Evolutionary conservation across 2,888 invertebrate species (phyloP), one percentile per base, ranked within the genome.

Genomic region (Gymnocheta viridis): DNA sequence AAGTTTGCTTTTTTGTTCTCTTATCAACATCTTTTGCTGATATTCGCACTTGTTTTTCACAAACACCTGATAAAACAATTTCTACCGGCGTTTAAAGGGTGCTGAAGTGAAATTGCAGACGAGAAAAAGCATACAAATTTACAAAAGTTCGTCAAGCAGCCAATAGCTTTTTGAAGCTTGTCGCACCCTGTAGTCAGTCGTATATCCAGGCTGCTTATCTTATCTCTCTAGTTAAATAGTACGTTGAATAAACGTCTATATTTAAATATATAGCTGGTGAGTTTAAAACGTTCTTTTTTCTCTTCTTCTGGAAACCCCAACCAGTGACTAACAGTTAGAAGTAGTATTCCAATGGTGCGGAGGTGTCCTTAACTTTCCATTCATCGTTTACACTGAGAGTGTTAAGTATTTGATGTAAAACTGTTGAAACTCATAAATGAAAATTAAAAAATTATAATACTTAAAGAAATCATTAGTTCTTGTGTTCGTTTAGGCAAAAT

Each of bases 51-150:
- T 41, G 51, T 54, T 49, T 44, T 66, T 64, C 35, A 27, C 3
- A 62, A 83, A 81, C 84, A 84, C 81, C 81, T 84, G 84, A 81
- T 81, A 84, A 81, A 81, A 81, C 49, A 84, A 62, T 47, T 72
- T 22, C 56, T 72, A 29, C 80, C 80, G 77, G 77, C 47, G 17
- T 38, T 44, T 67, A 84, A 47, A 12, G 77, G 84, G 84, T 81
- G 81, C 35, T 47, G 7, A 14, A 44, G 14, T 41, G 4, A 22
- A 29, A 49, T 38, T 24, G 9, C 4, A 47, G 7, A 7, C 12
- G n/a, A 24, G 24, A 14, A n/a, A 51, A 1, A 2, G 1, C 14
- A 47, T 9, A 6, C 6, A 24, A 29, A 32, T 7, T 14, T 7
- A 1, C n/a, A n/a, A 27, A 22, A 62, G 62, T 10, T 5, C 7